Conservation (phyloP, 2,113 vertebrate species). For the Eidolon helvum region DNA sequence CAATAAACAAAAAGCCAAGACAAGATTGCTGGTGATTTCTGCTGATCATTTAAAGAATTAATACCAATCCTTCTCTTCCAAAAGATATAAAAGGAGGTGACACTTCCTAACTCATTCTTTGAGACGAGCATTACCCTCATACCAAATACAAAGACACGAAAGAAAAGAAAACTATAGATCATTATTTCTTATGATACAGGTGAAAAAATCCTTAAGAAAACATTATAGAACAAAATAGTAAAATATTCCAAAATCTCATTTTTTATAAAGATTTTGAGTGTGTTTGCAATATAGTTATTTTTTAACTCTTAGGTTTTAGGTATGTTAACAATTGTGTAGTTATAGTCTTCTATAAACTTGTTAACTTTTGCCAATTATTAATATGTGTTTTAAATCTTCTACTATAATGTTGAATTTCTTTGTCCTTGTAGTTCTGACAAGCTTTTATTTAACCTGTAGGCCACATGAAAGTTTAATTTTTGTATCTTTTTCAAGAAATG, state of each 20-base stretch:
- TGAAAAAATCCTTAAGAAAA: not conserved
- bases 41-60: not conserved
- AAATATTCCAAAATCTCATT: not conserved
- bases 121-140: not conserved
- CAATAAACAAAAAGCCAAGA: not conserved
- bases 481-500: not conserved
- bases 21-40: not conserved
- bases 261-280: not conserved
- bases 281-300: not conserved
- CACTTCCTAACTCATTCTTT: not conserved
- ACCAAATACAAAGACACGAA: not conserved
- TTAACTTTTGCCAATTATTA: not conserved
- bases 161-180: not conserved
- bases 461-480: not conserved
- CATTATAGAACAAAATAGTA: not conserved
- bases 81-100: not conserved
- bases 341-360: not conserved
- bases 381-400: not conserved
- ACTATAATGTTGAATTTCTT: not conserved
- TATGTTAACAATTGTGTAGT: not conserved
- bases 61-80: not conserved
- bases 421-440: not conserved
- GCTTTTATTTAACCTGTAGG: not conserved
- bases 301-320: not conserved
- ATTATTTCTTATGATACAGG: not conserved